Percentiles rank a stretch among this genome's conserved stretches.
Conservation (phyloP, 2,888 invertebrate genomes). For the Eilema sororculum region DNA sequence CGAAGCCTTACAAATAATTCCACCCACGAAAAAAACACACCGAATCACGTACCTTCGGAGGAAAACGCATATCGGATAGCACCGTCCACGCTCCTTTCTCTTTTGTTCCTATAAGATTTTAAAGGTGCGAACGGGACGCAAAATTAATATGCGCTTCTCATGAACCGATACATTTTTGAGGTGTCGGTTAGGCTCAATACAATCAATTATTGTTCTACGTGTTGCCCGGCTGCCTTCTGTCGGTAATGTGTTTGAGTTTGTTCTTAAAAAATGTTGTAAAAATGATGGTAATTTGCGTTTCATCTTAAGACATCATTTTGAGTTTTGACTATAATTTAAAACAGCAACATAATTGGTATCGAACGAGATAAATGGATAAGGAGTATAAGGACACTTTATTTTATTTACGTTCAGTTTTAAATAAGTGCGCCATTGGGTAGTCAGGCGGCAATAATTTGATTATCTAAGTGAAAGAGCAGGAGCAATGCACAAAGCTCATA, state of each 20-base stretch:
- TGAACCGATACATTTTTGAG: constrained; percentile 75
- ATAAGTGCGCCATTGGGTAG: constrained; percentile 68
- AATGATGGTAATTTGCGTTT: constrained; percentile 70
- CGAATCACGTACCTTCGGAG: constrained; percentile 86
- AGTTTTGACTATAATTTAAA: constrained; percentile 50
- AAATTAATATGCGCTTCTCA: constrained; percentile 70
- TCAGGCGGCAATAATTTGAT: constrained; percentile 79
- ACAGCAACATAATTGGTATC: constrained; percentile 62
- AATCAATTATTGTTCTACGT: constrained; percentile 85
- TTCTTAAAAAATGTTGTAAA: constrained; percentile 67
- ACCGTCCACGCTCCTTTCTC: constrained; percentile 65
- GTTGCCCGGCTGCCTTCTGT: constrained; percentile 79
- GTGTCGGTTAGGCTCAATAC: constrained; percentile 80
- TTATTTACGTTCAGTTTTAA: constrained; percentile 64
- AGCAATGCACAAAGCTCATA: constrained; percentile 66
- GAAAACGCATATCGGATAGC: constrained; percentile 86
- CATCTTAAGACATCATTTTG: constrained; percentile 51
- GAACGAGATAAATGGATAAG: constrained; percentile 46
- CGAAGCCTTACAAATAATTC: constrained; percentile 87
- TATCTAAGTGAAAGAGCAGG: constrained; percentile 76
- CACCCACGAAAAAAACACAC: constrained; percentile 84
- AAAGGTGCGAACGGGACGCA: constrained; percentile 63
- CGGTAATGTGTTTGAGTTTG: constrained; percentile 74
- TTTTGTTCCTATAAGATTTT: constrained; percentile 51
- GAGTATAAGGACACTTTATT: constrained; percentile 42